Percentiles rank a stretch among this genome's conserved stretches.
These are phyloP conservation scores for Drosophila pseudotakahashii DNA, from an alignment of 2,888 invertebrate species.

Conservation along the genomic window DNA sequence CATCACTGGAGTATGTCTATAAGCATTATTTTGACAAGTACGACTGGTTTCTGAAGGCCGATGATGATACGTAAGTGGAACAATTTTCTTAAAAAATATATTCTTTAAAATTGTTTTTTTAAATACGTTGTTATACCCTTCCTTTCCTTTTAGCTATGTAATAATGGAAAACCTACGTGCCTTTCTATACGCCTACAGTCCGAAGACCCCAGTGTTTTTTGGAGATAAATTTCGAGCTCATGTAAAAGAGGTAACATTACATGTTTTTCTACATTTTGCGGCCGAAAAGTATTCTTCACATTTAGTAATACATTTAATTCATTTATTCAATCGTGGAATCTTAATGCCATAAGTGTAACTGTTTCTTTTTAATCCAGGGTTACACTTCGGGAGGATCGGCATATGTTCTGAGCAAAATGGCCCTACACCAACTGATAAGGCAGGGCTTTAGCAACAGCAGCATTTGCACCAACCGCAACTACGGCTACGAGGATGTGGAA, in stretches of 20 bases:
- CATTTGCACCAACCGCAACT: constrained; percentile 85
- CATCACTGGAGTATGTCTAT: constrained; percentile 94
- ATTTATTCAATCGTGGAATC: no score
- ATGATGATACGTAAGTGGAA: constrained; percentile 42
- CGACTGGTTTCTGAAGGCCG: constrained; percentile 94
- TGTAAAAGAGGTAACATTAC: constrained; percentile 74
- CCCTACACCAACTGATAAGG: constrained; percentile 90
- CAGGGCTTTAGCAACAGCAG: constrained; percentile 88
- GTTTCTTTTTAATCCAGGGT: constrained; percentile 86
- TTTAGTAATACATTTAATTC: neutral
- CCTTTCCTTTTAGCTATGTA: constrained; percentile 89
- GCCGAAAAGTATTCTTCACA: neutral
- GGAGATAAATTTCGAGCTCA: constrained; percentile 91
- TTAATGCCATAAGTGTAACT: no score
- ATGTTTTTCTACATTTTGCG: neutral
- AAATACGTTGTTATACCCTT: no score
- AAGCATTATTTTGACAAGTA: constrained; percentile 92
- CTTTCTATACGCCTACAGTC: constrained; percentile 90
- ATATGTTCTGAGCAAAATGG: constrained; percentile 94
- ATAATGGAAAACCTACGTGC: constrained; percentile 97
- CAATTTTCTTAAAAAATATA: no score
- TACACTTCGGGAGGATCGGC: constrained; percentile 96
- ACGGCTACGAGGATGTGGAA: constrained; percentile 81
- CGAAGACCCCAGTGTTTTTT: constrained; percentile 92
- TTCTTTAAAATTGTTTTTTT: no score